Conservation (phyloP, 2,888 invertebrate species). For the Bombyx huttoni region DNA sequence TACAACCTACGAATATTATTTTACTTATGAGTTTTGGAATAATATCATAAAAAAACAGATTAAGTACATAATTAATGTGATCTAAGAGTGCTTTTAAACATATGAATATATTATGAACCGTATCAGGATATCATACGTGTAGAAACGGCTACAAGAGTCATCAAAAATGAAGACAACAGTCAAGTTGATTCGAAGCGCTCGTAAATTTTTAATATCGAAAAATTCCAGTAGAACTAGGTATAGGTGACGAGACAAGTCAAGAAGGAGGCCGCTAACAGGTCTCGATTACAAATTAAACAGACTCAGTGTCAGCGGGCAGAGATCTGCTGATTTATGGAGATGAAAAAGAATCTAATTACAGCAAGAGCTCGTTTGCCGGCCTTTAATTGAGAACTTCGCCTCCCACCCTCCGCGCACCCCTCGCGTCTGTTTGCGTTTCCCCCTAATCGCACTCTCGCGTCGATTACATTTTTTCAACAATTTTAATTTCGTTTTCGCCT, state of each 20-base stretch:
- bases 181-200: conserved; percentile 11
- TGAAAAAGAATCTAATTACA: conserved; percentile 70
- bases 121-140: conserved; percentile 1
- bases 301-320: conserved; percentile 49
- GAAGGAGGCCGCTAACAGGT: conserved; percentile 62
- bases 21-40: no score
- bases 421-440: conserved; percentile 49
- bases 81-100: no score
- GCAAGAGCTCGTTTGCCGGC: conserved; percentile 51
- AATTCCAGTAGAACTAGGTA: conserved; percentile 28
- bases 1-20: no score
- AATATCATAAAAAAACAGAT: no score
- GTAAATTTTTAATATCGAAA: conserved; percentile 42
- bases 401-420: conserved; percentile 15
- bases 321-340: conserved; percentile 59
- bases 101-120: no score
- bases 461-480: conserved; percentile 70
- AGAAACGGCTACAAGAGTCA: conserved; percentile 4
- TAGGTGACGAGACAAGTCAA: conserved; percentile 44
- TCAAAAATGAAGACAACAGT: conserved; percentile 14
- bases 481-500: conserved; percentile 69
- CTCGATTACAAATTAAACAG: conserved; percentile 71
- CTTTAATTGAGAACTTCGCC: conserved; percentile 67
- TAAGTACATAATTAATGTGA: no score
- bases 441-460: conserved; percentile 56